Evolutionary conservation across 2,113 vertebrate species (phyloP).

Genomic region (Megaceryle torquata): DNA sequence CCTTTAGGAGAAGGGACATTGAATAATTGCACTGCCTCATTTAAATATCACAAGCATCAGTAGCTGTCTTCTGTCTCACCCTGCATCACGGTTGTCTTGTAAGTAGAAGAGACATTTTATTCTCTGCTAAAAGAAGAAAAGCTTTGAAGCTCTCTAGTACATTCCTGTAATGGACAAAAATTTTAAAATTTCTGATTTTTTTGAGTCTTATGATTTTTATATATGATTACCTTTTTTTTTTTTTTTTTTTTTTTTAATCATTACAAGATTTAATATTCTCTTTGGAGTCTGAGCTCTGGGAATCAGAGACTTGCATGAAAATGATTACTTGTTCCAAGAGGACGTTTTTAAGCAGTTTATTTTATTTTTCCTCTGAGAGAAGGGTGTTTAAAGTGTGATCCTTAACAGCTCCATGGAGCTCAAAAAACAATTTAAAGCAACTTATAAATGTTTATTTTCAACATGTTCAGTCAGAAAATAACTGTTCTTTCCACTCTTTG

Average conservation of each 20-base stretch:
- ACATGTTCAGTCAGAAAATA: background rate
- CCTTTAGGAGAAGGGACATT: background rate
- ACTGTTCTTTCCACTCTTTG: background rate
- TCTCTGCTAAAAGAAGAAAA: background rate
- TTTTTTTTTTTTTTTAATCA: background rate
- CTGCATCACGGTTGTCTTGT: background rate
- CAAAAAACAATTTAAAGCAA: background rate
- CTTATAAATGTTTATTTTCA: background rate
- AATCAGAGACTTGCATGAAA: background rate
- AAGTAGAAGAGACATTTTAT: background rate
- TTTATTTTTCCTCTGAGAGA: rapidly evolving
- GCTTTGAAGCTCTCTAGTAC: background rate
- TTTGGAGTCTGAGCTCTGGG: background rate
- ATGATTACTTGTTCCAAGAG: background rate
- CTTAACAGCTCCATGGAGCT: background rate
- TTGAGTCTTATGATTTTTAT: background rate
- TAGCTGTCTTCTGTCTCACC: background rate
- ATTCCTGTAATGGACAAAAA: background rate
- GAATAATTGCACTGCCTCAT: background rate
- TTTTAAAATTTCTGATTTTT: background rate
- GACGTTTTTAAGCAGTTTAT: background rate
- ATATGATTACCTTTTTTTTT: background rate
- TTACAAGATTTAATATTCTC: background rate
- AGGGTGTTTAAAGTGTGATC: background rate
- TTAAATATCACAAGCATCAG: background rate